Evolutionary conservation across 2,113 vertebrate genomes (phyloP), one percentile per base, ranked within the genome.

Genomic region (Rhombomys opimus): DNA sequence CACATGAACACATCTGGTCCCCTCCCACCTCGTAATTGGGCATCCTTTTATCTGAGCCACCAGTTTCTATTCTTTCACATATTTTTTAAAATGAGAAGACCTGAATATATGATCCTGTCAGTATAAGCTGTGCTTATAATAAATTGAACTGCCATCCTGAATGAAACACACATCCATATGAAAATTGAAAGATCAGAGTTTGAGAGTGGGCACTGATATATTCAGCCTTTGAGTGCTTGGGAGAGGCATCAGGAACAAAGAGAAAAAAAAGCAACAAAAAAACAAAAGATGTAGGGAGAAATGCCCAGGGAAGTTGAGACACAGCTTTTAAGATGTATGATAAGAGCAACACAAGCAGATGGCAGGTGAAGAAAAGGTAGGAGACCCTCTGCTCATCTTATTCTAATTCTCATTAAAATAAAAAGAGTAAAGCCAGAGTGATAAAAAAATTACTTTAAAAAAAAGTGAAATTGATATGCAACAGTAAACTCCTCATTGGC

Each of bases 331-430:
- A 97, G 12, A 9, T 78, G 89, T 73, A 90, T 67, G 96, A 95
- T 97, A 97, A 97, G 95, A 90, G 86, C 67, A 90, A 84, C 17
- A 59, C 30, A 63, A 97, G n/a, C 96, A 98, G 96, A 81, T 97
- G 97, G 85, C 95, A 90, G 92, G 78, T 95, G 92, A 92, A 77
- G 92, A 54, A 93, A 93, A 94, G 32, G 59, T 63, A 93, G 20
- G 30, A 86, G 67, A 95, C 27, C 41, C 30, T 30, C 46, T 86
- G 23, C n/a, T 78, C 32, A 14, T 30, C 27, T 68, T 87, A 70
- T 75, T 38, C 52, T 11, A 25, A 54, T 67, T 88, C 65, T 27
- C 52, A 90, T 78, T 89, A 35, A 92, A 63, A 46, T 72, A 54
- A 65, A 84, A 92, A 41, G 73, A 88, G 67, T 30, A 90, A 94